A percentile compares a stretch with the other conserved stretches of the same genome.
Evolutionary conservation across 2,888 invertebrate genomes (phyloP).

Genomic region (Petrophora chlorosata): DNA sequence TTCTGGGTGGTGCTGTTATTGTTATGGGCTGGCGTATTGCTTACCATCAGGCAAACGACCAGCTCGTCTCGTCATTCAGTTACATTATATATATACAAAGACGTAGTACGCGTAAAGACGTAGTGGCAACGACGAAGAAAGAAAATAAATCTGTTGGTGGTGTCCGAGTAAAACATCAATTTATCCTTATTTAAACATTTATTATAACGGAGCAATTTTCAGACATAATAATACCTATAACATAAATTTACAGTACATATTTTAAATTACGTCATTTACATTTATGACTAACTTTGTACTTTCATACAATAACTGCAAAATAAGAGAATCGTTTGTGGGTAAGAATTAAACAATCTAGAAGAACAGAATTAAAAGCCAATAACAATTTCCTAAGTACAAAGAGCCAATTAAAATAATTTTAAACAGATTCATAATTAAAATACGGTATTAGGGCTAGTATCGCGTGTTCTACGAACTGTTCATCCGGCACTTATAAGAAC

Average conservation of each 20-base stretch:
- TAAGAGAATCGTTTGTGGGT: constrained; percentile 14
- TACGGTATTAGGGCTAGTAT: constrained; percentile 53
- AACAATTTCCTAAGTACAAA: constrained; percentile 67
- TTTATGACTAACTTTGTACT: constrained; percentile 21
- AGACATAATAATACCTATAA: background rate
- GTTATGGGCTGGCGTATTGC: too few relatives aligned
- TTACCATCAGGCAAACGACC: too few relatives aligned
- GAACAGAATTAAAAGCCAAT: constrained; percentile 20
- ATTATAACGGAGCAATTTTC: constrained; percentile 9
- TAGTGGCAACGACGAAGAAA: too few relatives aligned
- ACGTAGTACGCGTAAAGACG: too few relatives aligned
- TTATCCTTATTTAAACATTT: constrained; percentile 8
- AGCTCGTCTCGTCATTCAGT: too few relatives aligned
- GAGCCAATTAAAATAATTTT: constrained; percentile 71
- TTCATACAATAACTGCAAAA: constrained; percentile 8
- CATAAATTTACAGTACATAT: background rate
- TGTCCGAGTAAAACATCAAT: background rate
- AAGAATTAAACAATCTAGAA: constrained; percentile 21
- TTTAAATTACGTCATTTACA: background rate
- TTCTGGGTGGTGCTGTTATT: too few relatives aligned
- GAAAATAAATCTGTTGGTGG: too few relatives aligned
- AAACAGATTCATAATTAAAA: constrained; percentile 43
- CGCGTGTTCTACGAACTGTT: constrained; percentile 79
- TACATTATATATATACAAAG: too few relatives aligned
- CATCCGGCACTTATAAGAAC: constrained; percentile 62